Evolutionary conservation across 2,113 vertebrate species (phyloP).

Genomic region (Trochalopteron elliotii): DNA sequence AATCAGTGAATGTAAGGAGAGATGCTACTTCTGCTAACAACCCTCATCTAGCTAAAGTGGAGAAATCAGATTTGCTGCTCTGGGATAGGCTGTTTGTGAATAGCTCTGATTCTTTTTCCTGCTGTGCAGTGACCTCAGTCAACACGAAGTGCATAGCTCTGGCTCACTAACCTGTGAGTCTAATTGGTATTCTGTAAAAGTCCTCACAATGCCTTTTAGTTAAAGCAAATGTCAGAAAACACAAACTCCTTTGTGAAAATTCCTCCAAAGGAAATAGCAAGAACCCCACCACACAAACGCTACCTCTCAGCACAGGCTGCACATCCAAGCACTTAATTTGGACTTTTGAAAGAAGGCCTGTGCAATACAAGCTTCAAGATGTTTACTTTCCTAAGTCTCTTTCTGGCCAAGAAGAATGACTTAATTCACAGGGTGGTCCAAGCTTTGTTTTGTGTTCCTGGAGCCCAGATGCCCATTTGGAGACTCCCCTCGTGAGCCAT

Average conservation of each 20-base stretch:
- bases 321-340: not conserved
- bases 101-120: conserved; percentile 24
- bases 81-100: conserved; percentile 1
- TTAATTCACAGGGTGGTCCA: conserved; percentile 24
- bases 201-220: conserved; percentile 21
- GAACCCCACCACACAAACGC: not conserved
- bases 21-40: not conserved
- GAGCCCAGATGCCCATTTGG: conserved; percentile 30
- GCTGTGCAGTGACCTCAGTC: conserved; percentile 25
- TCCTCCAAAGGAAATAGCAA: not conserved
- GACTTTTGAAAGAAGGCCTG: not conserved
- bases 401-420: conserved; percentile 48
- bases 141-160: not conserved
- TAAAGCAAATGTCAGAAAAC: conserved; percentile 59
- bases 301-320: not conserved
- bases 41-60: not conserved
- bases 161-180: not conserved
- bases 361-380: conserved; percentile 14
- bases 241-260: conserved; percentile 30
- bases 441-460: conserved; percentile 51
- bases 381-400: conserved; percentile 44
- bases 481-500: not conserved
- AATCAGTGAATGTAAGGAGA: not conserved
- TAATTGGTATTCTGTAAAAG: conserved; percentile 47
- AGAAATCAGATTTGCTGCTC: conserved; percentile 25